Percentiles rank a stretch among this genome's conserved stretches.
phyloP scores from a whole-genome alignment of 2,888 invertebrate species.

The Camponotus fellah region DNA sequence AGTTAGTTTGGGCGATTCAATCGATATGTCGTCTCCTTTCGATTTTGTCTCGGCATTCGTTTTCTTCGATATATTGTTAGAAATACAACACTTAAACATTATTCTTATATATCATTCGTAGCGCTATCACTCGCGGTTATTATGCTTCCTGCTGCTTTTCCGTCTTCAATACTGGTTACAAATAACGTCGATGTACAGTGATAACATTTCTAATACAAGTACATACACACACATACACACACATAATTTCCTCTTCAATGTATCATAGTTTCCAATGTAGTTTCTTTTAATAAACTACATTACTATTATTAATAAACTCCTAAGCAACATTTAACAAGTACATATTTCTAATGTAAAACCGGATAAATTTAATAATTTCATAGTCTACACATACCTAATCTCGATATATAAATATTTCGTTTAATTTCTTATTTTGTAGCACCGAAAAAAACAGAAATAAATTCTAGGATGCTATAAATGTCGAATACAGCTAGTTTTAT shows the following conservation, averaged over 20 bases:
- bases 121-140: slow-evolving; percentile 42
- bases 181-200: not conserved
- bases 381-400: not conserved
- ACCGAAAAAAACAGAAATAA: not conserved
- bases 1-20: slow-evolving; percentile 39
- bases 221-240: too few species aligned
- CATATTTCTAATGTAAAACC: not conserved
- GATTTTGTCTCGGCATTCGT: slow-evolving; percentile 61
- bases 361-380: not conserved
- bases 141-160: not conserved
- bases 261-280: too few species aligned
- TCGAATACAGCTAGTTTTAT: not conserved
- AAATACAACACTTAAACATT: slow-evolving; percentile 84
- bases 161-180: not conserved
- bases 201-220: not conserved
- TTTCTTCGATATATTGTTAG: slow-evolving; percentile 78
- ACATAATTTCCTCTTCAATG: too few species aligned
- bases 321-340: slow-evolving; percentile 25
- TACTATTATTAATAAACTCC: slow-evolving; percentile 12
- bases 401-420: not conserved
- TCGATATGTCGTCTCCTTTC: slow-evolving; percentile 30
- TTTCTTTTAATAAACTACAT: slow-evolving; percentile 14
- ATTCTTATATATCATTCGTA: slow-evolving; percentile 42
- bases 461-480: not conserved
- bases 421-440: not conserved